phyloP scores from a whole-genome alignment of 2,113 vertebrate genomes.

The Pungitius pungitius region DNA sequence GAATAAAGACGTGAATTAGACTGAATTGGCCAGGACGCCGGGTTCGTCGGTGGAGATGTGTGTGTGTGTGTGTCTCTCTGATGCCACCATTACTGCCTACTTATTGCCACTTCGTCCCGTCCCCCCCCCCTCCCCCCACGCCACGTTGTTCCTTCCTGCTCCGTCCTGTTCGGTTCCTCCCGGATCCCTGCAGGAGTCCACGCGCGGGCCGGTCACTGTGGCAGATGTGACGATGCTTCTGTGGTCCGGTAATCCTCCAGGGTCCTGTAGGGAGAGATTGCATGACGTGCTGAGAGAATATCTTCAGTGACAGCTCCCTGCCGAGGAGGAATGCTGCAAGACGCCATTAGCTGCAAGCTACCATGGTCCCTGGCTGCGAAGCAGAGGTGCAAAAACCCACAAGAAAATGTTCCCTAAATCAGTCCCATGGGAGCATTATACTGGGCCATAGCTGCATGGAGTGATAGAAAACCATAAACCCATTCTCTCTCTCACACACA shows the following conservation, averaged over 20 bases:
- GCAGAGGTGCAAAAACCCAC: slow-evolving; percentile 53
- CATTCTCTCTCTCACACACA: neutral
- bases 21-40: slow-evolving; percentile 3
- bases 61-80: slow-evolving; percentile 1
- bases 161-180: slow-evolving; percentile 19
- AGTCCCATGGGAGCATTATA: slow-evolving; percentile 44
- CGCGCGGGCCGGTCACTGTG: slow-evolving; percentile 42
- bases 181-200: slow-evolving; percentile 37
- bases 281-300: slow-evolving; percentile 39
- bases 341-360: slow-evolving; percentile 31
- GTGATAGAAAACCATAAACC: slow-evolving; percentile 13
- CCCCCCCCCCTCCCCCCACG: neutral
- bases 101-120: slow-evolving; percentile 16
- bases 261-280: slow-evolving; percentile 31
- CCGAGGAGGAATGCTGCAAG: slow-evolving; percentile 23
- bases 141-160: slow-evolving; percentile 13
- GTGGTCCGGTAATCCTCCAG: slow-evolving; percentile 47
- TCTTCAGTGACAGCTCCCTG: slow-evolving; percentile 51
- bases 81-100: slow-evolving; percentile 33
- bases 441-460: slow-evolving; percentile 40
- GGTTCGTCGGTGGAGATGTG: slow-evolving; percentile 6
- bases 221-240: slow-evolving; percentile 57
- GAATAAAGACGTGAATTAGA: slow-evolving; percentile 29
- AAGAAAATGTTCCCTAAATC: slow-evolving; percentile 55
- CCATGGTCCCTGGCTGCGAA: slow-evolving; percentile 33